Evolutionary conservation across 1,140 invertebrate species (phyloP), one percentile per base, ranked within the genome.

Genomic region (Gonatopus flavifemur): DNA sequence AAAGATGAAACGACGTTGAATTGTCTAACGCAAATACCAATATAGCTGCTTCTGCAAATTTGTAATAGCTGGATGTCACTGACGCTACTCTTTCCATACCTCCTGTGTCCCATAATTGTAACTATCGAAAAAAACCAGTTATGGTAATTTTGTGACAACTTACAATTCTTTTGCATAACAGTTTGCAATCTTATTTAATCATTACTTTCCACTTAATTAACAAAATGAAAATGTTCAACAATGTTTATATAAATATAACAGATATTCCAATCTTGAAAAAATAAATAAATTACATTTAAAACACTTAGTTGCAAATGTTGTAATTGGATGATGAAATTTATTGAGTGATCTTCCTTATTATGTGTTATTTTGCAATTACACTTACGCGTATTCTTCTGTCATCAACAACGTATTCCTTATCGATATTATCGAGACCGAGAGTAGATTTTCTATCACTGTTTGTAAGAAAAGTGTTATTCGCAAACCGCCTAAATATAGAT

Each of bases 51-150:
- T 94, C 91, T 9, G 92, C 90, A 80, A 93, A 94, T 79, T 95
- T 95, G 66, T 94, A 95, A 68, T 96, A 96, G 59, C 90, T 93
- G 12, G 90, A 93, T 2, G 92, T 95, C 8, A 96, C 89, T n/a
- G 90, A 92, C 20, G 92, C 92, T 28, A 95, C 91, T 70, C 93
- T 82, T 78, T 96, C 93, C 90, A 95, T 93, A 49, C 92, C 93
- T 61, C 92, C 92, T 33, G 93, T 96, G 66, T 96, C 93, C 92
- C 92, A 96, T 60, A 95, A 74, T 80, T 94, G 91, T 32, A 95
- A 77, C 91, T 95, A 60, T 38, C 25, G 55, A 65, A 64, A 24
- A 19, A 49, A 24, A 18, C 40, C 4, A 35, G 24, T 13, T 19
- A 21, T 10, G 2, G 40, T 21, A n/a, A n/a, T n/a, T n/a, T n/a